These are phyloP conservation scores for Nycticebus coucang DNA, from an alignment of 2,113 vertebrate species.

Conservation along the genomic window DNA sequence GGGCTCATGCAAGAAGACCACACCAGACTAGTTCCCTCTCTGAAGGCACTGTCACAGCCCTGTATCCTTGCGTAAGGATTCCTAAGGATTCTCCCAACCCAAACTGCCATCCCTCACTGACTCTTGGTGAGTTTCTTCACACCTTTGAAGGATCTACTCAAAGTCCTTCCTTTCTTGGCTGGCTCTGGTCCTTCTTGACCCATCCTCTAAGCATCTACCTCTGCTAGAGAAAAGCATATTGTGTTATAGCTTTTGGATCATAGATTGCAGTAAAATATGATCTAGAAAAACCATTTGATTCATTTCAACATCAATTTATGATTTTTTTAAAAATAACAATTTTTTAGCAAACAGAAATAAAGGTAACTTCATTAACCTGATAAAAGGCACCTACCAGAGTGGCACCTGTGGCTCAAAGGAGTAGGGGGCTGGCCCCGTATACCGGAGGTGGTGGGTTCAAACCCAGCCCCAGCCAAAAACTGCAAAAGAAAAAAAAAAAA, in stretches of 20 bases:
- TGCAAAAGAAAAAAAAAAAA: neutral
- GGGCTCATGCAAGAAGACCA: neutral
- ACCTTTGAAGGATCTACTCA: neutral
- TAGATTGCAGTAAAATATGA: neutral
- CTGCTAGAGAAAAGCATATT: neutral
- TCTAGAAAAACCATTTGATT: neutral
- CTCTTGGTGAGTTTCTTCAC: neutral
- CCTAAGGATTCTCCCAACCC: neutral
- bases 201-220: neutral
- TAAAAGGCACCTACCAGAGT: neutral
- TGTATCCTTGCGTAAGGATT: neutral
- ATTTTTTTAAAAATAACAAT: neutral
- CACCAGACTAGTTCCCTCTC: neutral
- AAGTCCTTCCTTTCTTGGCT: neutral
- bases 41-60: neutral
- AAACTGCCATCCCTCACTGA: neutral
- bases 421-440: too few relatives aligned
- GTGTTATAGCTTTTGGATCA: neutral
- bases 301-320: neutral
- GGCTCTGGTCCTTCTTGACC: neutral
- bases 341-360: conserved; percentile 44
- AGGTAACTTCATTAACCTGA: neutral
- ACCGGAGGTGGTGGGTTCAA: too few relatives aligned
- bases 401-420: too few relatives aligned
- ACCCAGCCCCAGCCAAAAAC: too few relatives aligned